Evolutionary conservation across 1,140 invertebrate genomes (phyloP).

Genomic region (Calliphora vicina): DNA sequence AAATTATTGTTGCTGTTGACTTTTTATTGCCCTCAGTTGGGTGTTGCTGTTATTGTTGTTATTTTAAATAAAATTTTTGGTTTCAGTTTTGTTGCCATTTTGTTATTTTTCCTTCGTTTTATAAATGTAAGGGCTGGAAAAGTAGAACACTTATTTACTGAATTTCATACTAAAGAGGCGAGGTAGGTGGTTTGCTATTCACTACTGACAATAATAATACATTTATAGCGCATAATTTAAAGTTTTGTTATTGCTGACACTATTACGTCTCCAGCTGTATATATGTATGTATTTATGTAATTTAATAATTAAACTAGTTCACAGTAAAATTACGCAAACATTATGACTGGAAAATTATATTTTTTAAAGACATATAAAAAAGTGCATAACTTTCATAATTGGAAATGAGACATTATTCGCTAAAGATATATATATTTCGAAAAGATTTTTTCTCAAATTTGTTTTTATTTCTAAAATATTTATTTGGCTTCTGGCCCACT

Average conservation of each 20-base stretch:
- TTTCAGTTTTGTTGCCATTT: background rate
- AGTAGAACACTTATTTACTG: background rate
- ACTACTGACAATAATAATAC: background rate
- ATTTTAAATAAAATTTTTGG: background rate
- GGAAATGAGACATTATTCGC: too few species aligned
- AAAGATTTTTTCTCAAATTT: background rate
- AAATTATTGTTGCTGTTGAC: constrained; percentile 13
- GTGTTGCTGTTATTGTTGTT: background rate
- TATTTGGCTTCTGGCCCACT: background rate
- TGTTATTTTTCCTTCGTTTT: background rate
- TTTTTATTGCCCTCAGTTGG: background rate
- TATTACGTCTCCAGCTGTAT: background rate
- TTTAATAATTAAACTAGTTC: background rate
- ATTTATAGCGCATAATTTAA: background rate
- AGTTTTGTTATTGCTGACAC: background rate
- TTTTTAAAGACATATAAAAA: too few species aligned
- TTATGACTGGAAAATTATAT: too few species aligned
- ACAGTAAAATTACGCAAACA: background rate
- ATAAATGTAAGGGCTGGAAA: constrained; percentile 5
- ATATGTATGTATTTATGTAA: too few species aligned
- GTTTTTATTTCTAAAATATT: background rate
- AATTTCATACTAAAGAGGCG: background rate
- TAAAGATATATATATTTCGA: too few species aligned
- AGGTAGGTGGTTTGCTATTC: background rate
- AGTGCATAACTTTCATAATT: too few species aligned